Percentiles rank a stretch among this genome's conserved stretches.
These are phyloP conservation scores for Xylocopa sonorina DNA, from an alignment of 1,140 invertebrate species.

Conservation along the genomic window DNA sequence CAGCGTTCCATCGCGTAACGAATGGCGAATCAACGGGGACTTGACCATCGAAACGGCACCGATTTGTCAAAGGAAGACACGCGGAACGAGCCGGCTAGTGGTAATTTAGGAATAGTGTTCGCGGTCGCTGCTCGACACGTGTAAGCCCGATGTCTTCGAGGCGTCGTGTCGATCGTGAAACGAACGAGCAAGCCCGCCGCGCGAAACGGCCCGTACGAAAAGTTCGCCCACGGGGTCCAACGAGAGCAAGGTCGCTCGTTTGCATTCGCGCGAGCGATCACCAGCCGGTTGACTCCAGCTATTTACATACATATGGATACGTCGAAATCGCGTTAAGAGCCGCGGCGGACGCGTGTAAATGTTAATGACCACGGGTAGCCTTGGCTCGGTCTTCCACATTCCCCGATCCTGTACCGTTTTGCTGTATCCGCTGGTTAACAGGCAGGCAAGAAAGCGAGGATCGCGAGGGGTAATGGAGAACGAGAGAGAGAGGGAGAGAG, in stretches of 20 bases:
- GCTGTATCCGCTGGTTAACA: slow-evolving; percentile 70
- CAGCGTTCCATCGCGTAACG: slow-evolving; percentile 5
- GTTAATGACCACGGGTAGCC: slow-evolving; percentile 70
- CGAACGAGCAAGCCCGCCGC: too few species aligned
- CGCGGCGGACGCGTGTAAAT: slow-evolving; percentile 58
- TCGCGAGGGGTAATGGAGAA: slow-evolving; percentile 60
- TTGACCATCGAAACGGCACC: slow-evolving; percentile 13
- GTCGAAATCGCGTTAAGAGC: slow-evolving; percentile 66
- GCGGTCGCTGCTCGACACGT: slow-evolving; percentile 14
- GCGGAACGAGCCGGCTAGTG: slow-evolving; percentile 11
- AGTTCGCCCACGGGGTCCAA: slow-evolving; percentile 28
- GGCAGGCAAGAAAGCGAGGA: slow-evolving; percentile 67
- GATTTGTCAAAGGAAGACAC: slow-evolving; percentile 28
- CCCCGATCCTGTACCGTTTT: slow-evolving; percentile 73
- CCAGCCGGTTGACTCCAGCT: slow-evolving; percentile 39
- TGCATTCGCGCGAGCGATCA: slow-evolving; percentile 48
- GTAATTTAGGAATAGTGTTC: slow-evolving; percentile 33
- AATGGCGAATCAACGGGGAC: slow-evolving; percentile 4
- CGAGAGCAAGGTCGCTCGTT: slow-evolving; percentile 47
- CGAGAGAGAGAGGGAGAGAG: too few species aligned
- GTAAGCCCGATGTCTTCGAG: slow-evolving; percentile 14
- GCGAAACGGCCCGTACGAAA: slow-evolving; percentile 32
- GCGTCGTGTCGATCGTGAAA: not conserved
- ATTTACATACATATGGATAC: slow-evolving; percentile 70
- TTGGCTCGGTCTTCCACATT: slow-evolving; percentile 71